Percentiles rank a stretch among this genome's conserved stretches.
phyloP scores from a whole-genome alignment of 2,888 invertebrate genomes.

The Galeopsomyia nigrocyanea region DNA sequence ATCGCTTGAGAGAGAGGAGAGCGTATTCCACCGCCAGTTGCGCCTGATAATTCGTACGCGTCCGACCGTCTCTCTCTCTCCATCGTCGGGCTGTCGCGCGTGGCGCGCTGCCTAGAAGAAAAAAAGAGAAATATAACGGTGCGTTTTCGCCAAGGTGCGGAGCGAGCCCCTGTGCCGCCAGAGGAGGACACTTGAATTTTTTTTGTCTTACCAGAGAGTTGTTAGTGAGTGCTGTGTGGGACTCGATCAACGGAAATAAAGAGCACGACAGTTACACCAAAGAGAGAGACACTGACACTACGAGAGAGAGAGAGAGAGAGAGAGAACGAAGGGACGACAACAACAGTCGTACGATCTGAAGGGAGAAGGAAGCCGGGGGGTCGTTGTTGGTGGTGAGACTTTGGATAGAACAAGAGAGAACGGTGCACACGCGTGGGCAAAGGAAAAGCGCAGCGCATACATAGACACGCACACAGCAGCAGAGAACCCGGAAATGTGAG shows the following conservation, averaged over 20 bases:
- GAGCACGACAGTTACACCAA: too few relatives aligned
- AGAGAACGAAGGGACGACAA: too few relatives aligned
- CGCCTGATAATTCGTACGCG: conserved; percentile 42
- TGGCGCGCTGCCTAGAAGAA: neutral
- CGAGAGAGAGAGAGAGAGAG: too few relatives aligned
- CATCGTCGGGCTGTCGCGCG: neutral
- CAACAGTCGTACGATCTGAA: conserved; percentile 1
- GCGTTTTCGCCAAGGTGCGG: neutral
- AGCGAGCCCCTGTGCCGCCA: too few relatives aligned
- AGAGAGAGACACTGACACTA: too few relatives aligned
- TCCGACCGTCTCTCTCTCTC: conserved; percentile 33
- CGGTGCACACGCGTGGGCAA: neutral
- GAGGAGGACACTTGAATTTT: neutral
- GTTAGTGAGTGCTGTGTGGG: too few relatives aligned
- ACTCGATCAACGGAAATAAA: too few relatives aligned
- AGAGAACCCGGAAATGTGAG: conserved; percentile 53
- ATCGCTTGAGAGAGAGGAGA: neutral
- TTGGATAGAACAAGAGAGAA: neutral
- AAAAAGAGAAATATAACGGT: neutral
- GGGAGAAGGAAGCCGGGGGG: conserved; percentile 11
- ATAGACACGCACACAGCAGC: neutral
- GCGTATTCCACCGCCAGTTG: conserved; percentile 37
- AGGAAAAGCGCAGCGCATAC: neutral
- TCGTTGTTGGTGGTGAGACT: neutral
- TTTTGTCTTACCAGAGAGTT: neutral